Evolutionary conservation across 1,140 invertebrate species (phyloP).

Genomic region (Eurosta solidaginis): DNA sequence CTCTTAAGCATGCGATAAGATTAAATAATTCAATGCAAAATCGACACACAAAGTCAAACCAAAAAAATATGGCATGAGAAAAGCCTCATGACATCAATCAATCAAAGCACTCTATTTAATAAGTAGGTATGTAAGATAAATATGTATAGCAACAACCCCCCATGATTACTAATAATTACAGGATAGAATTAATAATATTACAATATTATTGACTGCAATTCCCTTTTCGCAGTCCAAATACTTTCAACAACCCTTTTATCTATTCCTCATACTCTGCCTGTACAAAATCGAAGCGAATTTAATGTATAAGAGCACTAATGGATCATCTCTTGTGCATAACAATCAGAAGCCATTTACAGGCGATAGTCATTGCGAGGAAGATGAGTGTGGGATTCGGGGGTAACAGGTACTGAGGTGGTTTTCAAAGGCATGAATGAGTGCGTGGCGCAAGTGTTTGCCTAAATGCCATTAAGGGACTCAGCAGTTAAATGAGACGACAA

Average conservation of each 20-base stretch:
- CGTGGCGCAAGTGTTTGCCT: background rate
- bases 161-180: background rate
- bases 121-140: background rate
- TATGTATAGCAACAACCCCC: background rate
- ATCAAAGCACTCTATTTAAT: background rate
- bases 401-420: background rate
- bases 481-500: conserved; percentile 24
- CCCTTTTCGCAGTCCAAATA: background rate
- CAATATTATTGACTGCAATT: background rate
- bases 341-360: conserved; percentile 14
- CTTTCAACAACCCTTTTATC: background rate
- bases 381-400: background rate
- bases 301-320: conserved; percentile 17
- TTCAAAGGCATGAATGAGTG: background rate
- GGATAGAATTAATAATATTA: background rate
- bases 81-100: background rate
- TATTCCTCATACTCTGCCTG: too few species aligned
- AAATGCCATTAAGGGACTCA: conserved; percentile 12
- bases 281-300: background rate
- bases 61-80: background rate
- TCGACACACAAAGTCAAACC: background rate
- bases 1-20: background rate
- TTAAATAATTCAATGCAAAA: background rate
- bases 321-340: conserved; percentile 23
- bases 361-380: background rate